These are phyloP conservation scores for Arge pagana DNA, from an alignment of 2,888 invertebrate species.

Conservation along the genomic window DNA sequence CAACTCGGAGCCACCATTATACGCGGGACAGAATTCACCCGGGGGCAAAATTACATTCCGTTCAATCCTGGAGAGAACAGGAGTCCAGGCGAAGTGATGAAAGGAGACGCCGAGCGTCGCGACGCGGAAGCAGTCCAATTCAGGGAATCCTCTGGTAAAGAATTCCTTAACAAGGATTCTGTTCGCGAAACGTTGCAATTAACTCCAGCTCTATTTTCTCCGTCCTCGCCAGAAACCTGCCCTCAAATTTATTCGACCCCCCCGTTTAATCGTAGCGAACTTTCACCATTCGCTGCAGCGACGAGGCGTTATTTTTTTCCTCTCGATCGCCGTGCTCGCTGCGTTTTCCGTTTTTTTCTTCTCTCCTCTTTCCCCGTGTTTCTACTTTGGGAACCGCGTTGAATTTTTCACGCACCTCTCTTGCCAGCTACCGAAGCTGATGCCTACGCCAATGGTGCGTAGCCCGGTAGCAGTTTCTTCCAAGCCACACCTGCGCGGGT, in stretches of 20 bases:
- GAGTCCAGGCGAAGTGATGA: too few relatives aligned
- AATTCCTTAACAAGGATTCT: neutral
- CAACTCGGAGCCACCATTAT: too few relatives aligned
- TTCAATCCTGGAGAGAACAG: too few relatives aligned
- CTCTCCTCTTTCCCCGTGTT: constrained; percentile 16
- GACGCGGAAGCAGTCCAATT: too few relatives aligned
- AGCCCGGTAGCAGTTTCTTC: constrained; percentile 55
- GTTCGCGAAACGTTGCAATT: neutral
- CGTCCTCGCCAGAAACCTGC: neutral
- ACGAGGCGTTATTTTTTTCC: too few relatives aligned
- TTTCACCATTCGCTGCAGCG: too few relatives aligned
- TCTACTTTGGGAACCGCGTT: constrained; percentile 21
- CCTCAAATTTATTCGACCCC: too few relatives aligned
- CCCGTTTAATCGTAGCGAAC: too few relatives aligned
- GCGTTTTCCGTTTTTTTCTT: constrained; percentile 24
- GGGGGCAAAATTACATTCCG: constrained; percentile 6
- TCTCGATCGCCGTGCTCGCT: constrained; percentile 49
- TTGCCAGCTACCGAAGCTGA: constrained; percentile 32
- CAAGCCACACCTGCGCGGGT: constrained; percentile 56
- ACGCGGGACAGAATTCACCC: too few relatives aligned
- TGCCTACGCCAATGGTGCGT: constrained; percentile 53
- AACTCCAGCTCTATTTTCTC: neutral
- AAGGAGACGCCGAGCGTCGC: too few relatives aligned
- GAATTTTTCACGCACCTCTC: constrained; percentile 26
- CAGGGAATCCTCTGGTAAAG: too few relatives aligned